Conservation (phyloP, 1,140 invertebrate species). For the Heterodera carotae region DNA sequence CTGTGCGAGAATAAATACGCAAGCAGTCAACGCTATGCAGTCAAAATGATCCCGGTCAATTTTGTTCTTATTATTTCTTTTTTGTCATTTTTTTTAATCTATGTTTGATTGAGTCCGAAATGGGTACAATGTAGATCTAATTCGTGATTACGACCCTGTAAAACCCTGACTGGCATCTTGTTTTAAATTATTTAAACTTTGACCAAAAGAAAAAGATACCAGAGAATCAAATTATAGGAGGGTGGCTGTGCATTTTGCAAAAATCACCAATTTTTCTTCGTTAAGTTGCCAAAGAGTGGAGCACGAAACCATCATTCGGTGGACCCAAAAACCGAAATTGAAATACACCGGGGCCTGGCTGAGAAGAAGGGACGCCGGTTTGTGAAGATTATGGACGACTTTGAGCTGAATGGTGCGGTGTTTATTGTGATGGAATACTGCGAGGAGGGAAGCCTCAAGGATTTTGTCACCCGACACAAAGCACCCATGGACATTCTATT, state of each 20-base stretch:
- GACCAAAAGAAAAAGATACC: no score
- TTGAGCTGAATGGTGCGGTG: background rate
- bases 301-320: constrained; percentile 5
- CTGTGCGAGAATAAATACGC: constrained; percentile 21
- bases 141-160: no score
- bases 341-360: constrained; percentile 23
- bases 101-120: background rate
- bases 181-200: no score
- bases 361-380: constrained; percentile 9
- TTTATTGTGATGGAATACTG: constrained; percentile 38
- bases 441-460: constrained; percentile 25
- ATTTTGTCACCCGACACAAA: constrained; percentile 10
- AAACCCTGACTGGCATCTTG: no score
- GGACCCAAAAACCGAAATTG: constrained; percentile 25
- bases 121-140: background rate
- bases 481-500: constrained; percentile 24
- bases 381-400: constrained; percentile 25
- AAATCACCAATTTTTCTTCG: no score
- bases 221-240: no score
- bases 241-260: no score
- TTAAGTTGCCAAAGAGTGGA: background rate
- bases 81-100: background rate
- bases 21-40: background rate
- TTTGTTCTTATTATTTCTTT: background rate
- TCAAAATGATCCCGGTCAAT: constrained; percentile 27